Base-by-base conservation (phyloP, 2,113 vertebrate genomes). In the Coracopsis vasa region DNA sequence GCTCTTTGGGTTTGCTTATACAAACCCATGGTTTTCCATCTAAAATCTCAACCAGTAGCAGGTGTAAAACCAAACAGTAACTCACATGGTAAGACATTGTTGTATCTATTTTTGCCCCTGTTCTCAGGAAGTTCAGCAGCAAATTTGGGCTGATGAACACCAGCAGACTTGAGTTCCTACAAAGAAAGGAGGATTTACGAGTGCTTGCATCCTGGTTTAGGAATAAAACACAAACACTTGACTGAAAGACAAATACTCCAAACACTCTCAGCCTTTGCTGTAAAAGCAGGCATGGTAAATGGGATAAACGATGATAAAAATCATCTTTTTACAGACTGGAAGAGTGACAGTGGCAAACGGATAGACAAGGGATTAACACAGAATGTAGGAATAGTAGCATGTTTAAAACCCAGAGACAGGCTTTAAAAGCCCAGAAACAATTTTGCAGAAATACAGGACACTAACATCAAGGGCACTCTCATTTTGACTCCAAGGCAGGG, bases 21-120 rank as follows among this genome's bases (percentile, higher is more conserved):
- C 11, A 88, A 86, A 82, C 0, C 2, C 39, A 64, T 48, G 1
- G 1, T 12, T 84, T 93, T 92, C 62, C 41, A 82, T 35, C 37
- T 80, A 79, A 86, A 91, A 93, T 8, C 17, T 90, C 17, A 67
- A 93, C 5, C 14, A 64, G 35, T 8, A 56, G 41, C 74, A 62
- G 8, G 64, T 2, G 20, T 7, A 56, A 50, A 86, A 74, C 15
- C 5, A 24, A 74, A 86, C 33, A 84, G 19, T 42, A 85, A 98
- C 99, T 99, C 96, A 99, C 99, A 99, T 65, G 99, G 99, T 67
- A 99, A 97, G 50, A 99, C 99, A 0, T 99, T 99, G 96, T 98
- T 99, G 95, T 99, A 99, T 96, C 99, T 99, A 88, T 99, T 99
- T 98, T 99, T 99, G 7, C 97, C 97, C 93, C 99, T 99, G 88